These are phyloP conservation scores for Mellilla xanthometata DNA, from an alignment of 2,888 invertebrate genomes.

Conservation along the genomic window DNA sequence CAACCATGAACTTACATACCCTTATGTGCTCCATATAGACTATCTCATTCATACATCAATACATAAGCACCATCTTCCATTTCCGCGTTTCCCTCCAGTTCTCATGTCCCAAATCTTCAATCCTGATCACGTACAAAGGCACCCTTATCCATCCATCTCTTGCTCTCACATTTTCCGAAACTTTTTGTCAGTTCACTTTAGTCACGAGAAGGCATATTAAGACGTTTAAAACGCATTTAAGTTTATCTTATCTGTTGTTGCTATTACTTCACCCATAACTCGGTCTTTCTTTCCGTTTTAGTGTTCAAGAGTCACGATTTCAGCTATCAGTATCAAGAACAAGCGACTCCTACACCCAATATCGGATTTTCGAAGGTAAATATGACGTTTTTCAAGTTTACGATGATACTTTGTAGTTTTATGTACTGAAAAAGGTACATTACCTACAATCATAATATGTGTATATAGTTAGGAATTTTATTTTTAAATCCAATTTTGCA, in stretches of 20 bases:
- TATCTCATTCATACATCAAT: conserved; percentile 13
- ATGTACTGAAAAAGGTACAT: neutral
- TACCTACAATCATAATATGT: no score
- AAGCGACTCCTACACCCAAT: conserved; percentile 89
- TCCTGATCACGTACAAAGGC: conserved; percentile 64
- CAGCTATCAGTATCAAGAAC: conserved; percentile 85
- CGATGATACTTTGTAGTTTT: conserved; percentile 29
- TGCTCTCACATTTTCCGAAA: conserved; percentile 61
- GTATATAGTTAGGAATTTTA: no score
- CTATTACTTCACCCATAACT: conserved; percentile 78
- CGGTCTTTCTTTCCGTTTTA: conserved; percentile 86
- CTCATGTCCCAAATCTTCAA: conserved; percentile 68
- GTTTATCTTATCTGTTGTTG: conserved; percentile 75
- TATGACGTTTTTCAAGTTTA: conserved; percentile 54
- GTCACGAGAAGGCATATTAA: conserved; percentile 79
- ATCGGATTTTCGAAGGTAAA: conserved; percentile 95
- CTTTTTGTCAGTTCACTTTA: conserved; percentile 74
- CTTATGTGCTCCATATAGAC: neutral
- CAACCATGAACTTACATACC: conserved; percentile 1
- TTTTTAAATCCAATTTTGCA: no score
- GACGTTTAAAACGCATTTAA: conserved; percentile 81
- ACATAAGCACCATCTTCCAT: conserved; percentile 35
- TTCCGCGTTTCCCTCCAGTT: conserved; percentile 56
- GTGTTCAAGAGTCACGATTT: conserved; percentile 93
- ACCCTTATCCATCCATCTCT: conserved; percentile 62